phyloP scores from a whole-genome alignment of 2,888 invertebrate species.

The Sepioteuthis lessoniana region DNA sequence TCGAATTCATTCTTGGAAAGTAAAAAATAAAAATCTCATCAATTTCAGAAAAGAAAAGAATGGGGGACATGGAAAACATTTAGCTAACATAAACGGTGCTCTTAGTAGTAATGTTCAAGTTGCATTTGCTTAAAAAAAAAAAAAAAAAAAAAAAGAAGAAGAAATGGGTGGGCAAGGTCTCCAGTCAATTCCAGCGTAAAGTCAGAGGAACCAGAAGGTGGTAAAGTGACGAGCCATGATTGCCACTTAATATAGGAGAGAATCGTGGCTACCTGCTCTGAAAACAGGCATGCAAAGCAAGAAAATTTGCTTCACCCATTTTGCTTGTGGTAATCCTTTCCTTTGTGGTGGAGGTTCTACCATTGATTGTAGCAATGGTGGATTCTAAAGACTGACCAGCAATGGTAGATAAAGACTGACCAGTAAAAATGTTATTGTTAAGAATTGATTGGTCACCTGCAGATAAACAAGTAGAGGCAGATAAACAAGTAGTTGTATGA shows the following conservation, averaged over 20 bases:
- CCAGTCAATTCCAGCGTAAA: no score
- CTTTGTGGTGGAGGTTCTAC: neutral
- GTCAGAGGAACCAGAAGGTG: no score
- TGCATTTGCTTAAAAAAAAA: neutral
- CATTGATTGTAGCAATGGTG: neutral
- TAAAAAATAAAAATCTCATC: neutral
- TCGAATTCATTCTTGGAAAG: no score
- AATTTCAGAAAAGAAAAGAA: neutral
- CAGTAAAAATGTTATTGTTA: neutral
- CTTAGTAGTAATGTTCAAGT: neutral
- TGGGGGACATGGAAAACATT: neutral
- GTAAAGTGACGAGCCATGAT: neutral
- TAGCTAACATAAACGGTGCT: neutral
- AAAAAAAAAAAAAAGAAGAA: neutral
- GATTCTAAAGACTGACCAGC: neutral
- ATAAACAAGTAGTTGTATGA: neutral
- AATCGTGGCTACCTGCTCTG: neutral
- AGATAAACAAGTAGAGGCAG: neutral
- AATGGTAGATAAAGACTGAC: neutral
- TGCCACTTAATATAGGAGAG: neutral
- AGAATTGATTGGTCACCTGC: neutral
- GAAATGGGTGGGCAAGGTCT: neutral
- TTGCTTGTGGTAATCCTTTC: neutral
- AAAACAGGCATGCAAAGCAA: neutral
- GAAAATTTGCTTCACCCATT: neutral